Percentiles rank a stretch among this genome's conserved stretches.
Conservation (phyloP, 2,888 invertebrate genomes). For the Glyphotaelius pellucidus region DNA sequence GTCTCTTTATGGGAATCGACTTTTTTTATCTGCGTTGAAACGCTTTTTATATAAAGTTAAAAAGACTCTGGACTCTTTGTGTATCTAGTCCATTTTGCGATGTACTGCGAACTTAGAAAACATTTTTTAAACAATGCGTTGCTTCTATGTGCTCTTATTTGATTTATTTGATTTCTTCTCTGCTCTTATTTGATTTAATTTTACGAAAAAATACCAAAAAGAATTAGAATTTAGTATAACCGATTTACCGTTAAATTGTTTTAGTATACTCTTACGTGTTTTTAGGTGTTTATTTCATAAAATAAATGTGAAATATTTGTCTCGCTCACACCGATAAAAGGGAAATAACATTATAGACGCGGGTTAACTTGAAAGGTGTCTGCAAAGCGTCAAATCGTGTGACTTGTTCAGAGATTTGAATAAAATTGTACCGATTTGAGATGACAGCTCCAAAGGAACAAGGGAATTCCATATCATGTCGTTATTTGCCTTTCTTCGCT, state of each 20-base stretch:
- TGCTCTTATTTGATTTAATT: neutral
- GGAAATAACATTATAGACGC: neutral
- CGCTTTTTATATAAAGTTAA: neutral
- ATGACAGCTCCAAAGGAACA: constrained; percentile 13
- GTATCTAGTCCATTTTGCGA: neutral
- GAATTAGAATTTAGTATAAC: neutral
- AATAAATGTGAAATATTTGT: neutral
- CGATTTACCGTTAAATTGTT: neutral
- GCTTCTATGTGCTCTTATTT: neutral
- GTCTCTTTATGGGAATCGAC: neutral
- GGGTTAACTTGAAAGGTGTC: constrained; percentile 36
- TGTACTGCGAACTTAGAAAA: neutral
- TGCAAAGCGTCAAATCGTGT: neutral
- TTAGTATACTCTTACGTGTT: neutral
- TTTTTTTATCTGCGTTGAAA: neutral
- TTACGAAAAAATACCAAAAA: neutral
- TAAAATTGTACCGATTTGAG: constrained; percentile 36
- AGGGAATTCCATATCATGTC: constrained; percentile 14
- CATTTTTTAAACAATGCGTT: neutral
- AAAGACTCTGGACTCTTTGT: neutral
- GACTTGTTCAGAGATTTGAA: constrained; percentile 30
- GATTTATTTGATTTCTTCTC: too few relatives aligned
- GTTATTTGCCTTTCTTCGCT: neutral
- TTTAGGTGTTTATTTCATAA: neutral
- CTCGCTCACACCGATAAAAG: neutral